These are phyloP conservation scores for Hyperoplus immaculatus DNA, from an alignment of 2,797 vertebrate species.

Conservation along the genomic window DNA sequence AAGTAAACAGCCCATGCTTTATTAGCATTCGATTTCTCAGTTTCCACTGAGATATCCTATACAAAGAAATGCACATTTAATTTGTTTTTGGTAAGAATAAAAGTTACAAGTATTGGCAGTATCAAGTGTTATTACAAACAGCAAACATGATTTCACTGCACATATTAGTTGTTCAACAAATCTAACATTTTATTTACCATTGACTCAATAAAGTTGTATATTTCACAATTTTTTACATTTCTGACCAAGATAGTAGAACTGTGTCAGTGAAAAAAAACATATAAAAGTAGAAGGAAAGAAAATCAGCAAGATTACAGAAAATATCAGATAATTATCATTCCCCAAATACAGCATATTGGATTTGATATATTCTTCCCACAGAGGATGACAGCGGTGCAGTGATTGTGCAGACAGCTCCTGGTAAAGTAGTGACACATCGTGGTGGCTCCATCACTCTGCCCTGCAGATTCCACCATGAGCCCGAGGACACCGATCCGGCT, in stretches of 20 bases:
- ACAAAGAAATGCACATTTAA: constrained; percentile 22
- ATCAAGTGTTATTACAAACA: constrained; percentile 18
- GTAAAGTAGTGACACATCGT: constrained; percentile 94
- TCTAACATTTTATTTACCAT: background rate
- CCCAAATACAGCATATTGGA: background rate
- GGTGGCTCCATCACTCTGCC: constrained; percentile 95
- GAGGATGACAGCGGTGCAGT: constrained; percentile 94
- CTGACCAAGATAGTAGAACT: background rate
- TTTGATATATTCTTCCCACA: constrained; percentile 56
- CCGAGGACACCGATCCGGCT: constrained; percentile 84
- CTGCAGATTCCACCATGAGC: constrained; percentile 94
- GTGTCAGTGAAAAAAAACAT: background rate
- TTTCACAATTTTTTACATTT: background rate
- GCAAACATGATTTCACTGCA: constrained; percentile 6
- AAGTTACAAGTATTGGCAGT: constrained; percentile 7
- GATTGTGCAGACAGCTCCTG: constrained; percentile 95
- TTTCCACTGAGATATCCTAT: constrained; percentile 8
- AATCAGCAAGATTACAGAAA: background rate
- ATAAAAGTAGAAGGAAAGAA: background rate
- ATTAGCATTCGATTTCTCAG: constrained; percentile 21
- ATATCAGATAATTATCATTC: background rate
- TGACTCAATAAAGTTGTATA: background rate
- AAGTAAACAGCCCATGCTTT: constrained; percentile 28
- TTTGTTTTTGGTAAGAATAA: constrained; percentile 1
- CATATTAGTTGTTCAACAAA: background rate